These are phyloP conservation scores for Metopolophium dirhodum DNA, from an alignment of 1,140 invertebrate species.

Conservation along the genomic window DNA sequence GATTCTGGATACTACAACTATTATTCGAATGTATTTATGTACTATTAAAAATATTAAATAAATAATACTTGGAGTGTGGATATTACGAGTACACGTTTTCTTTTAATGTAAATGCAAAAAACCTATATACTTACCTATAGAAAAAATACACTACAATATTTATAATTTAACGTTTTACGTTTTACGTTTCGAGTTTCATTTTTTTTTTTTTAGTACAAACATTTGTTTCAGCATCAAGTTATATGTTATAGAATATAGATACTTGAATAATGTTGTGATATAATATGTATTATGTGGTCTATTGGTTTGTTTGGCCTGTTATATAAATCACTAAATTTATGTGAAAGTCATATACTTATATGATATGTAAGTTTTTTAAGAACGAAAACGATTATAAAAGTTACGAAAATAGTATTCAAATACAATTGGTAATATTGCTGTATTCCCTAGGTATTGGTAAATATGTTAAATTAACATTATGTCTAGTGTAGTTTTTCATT, in stretches of 20 bases:
- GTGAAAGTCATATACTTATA: background rate
- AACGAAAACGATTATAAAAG: conserved; percentile 3
- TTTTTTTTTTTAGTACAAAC: background rate
- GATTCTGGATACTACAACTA: too few relatives aligned
- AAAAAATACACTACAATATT: background rate
- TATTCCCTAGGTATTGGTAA: background rate
- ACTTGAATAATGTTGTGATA: background rate
- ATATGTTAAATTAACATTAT: background rate
- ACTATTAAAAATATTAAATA: background rate
- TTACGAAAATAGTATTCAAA: background rate
- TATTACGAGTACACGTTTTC: background rate
- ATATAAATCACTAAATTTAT: background rate
- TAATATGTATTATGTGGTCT: background rate
- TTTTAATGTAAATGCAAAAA: background rate
- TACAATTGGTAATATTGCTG: background rate
- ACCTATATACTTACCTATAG: background rate
- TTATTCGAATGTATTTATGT: too few relatives aligned
- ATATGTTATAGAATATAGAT: background rate
- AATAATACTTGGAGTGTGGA: background rate
- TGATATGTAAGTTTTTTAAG: background rate
- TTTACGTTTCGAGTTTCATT: too few relatives aligned
- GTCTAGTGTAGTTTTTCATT: background rate
- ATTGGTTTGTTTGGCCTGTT: background rate
- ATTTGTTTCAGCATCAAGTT: conserved; percentile 6
- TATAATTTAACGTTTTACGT: too few relatives aligned